These are phyloP conservation scores for Drosophila obscura DNA, from an alignment of 1,140 invertebrate species.

Conservation along the genomic window DNA sequence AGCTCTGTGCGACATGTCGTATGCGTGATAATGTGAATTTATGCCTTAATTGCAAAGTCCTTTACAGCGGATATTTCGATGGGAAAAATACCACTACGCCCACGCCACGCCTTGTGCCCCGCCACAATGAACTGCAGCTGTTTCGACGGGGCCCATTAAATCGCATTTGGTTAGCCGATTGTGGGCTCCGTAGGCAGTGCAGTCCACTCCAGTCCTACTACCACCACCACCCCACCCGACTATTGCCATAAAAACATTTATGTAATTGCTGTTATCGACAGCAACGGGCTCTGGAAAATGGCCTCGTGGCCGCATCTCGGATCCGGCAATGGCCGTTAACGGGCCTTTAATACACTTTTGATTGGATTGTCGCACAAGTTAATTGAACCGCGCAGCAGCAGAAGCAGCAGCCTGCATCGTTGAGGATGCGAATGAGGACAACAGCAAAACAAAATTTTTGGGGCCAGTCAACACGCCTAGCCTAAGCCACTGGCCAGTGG, in stretches of 20 bases:
- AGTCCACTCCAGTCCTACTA: not conserved
- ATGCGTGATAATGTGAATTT: constrained; percentile 67
- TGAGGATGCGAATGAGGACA: too few species aligned
- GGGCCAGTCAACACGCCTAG: constrained; percentile 21
- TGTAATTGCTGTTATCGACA: constrained; percentile 81
- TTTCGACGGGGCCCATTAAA: constrained; percentile 60
- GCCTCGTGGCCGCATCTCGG: constrained; percentile 40
- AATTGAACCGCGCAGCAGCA: constrained; percentile 64
- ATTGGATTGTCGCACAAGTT: constrained; percentile 82
- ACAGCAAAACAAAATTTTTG: constrained; percentile 4
- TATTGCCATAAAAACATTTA: constrained; percentile 73
- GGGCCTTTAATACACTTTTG: constrained; percentile 79
- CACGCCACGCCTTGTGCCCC: not conserved
- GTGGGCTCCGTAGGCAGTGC: constrained; percentile 42
- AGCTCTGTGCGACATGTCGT: constrained; percentile 19
- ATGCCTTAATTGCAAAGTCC: constrained; percentile 67
- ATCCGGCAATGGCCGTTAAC: constrained; percentile 47
- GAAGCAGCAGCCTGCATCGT: not conserved
- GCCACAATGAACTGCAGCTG: constrained; percentile 51
- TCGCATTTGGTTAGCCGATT: constrained; percentile 56
- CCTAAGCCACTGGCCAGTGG: constrained; percentile 65
- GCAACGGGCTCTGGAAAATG: constrained; percentile 57
- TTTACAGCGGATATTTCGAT: constrained; percentile 19
- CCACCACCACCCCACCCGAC: not conserved
- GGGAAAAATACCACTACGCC: constrained; percentile 19